Base-by-base conservation (phyloP, 2,888 invertebrate species). In the Willowsia nigromaculata region DNA sequence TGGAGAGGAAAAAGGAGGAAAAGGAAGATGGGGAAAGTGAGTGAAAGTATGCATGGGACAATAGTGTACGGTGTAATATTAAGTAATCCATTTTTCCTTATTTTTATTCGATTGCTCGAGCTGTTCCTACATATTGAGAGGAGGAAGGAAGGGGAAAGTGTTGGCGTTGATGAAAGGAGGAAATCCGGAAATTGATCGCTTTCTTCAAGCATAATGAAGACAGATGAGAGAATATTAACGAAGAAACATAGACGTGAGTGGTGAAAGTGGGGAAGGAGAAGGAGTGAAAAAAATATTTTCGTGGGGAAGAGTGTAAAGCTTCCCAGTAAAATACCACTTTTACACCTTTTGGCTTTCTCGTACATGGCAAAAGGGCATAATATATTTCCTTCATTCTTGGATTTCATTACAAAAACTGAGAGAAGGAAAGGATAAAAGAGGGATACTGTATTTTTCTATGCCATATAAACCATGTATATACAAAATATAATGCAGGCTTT, bases 151-250 rank as follows among this genome's bases (percentile, higher is more conserved):
- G 30, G 47, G 50, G 22, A 40, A 68, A 37, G 37, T 68, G 65
- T 68, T 37, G 62, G 30, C 62, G 68, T 7, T 76, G 76, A 50
- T 76, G 76, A 76, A 76, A 68, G 76, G 13, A 76, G 76, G 47
- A 50, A 47, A 50, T 76, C 25, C 30, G 88, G 86, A 91, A 90
- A 91, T 91, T 90, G 91, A 91, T 91, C 86, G 90, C 83, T 80
- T 83, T 59, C 80, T 47, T 30, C 27, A 27, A 62, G 56, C 40
- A 76, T 91, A 91, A 90, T 91, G 90, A 91, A 90, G 91, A 91
- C 90, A 88, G 91, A 91, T 91, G 88, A 84, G 85, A 47, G 85
- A 88, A 89, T 91, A 91, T 90, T 88, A 90, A 83, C 88, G 85
- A 65, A 82, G 43, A 82, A 81, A 56, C 62, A 65, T 65, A 11